Base-by-base conservation (phyloP, 2,888 invertebrate genomes). In the Doris montereyensis region DNA sequence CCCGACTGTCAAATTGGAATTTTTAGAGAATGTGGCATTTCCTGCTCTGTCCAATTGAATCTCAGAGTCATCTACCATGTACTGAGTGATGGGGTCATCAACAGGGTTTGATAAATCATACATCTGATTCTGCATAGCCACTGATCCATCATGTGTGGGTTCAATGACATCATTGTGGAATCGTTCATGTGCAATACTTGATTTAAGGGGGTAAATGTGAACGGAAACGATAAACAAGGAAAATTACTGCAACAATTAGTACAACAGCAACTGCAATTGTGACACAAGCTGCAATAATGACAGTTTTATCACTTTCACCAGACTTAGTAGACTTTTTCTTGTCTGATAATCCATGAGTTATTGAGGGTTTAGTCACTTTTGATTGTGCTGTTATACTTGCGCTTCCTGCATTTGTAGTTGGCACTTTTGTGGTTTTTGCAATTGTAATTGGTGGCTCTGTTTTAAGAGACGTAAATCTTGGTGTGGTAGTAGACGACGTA, bases 121-220 rank as follows among this genome's bases (percentile, higher is more conserved):
- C 79, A 88, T 77, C 74, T 85, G 85, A 80, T 88, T 88, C 34
- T 85, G 84, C 60, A 86, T 85, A 26, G 83, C 82, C 8, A 87
- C 77, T 60, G 85, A 85, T 1, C 87, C 87, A 73, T 88, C 87
- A 4, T 78, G 73, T 26, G 83, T 83, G 52, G 84, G 81, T 52
- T 83, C 83, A 17, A 87, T 83, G n/a, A 85, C 82, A 28, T 86
- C 86, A 52, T 87, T 85, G 77, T 86, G 84, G 82, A 88, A 86
- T 52, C 85, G 83, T 74, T 87, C 85, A 62, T 85, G 85, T 4
- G 83, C 83, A 77, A 86, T 83, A 10, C 81, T 77, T 24, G 75
- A 67, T 67, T 84, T 84, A n/a, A n/a, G n/a, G n/a, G n/a, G n/a
- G n/a, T n/a, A n/a, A n/a, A n/a, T n/a, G n/a, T n/a, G n/a, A n/a